Percentiles rank a stretch among this genome's conserved stretches.
These are phyloP conservation scores for Apoda limacodes DNA, from an alignment of 2,888 invertebrate genomes.

Conservation along the genomic window DNA sequence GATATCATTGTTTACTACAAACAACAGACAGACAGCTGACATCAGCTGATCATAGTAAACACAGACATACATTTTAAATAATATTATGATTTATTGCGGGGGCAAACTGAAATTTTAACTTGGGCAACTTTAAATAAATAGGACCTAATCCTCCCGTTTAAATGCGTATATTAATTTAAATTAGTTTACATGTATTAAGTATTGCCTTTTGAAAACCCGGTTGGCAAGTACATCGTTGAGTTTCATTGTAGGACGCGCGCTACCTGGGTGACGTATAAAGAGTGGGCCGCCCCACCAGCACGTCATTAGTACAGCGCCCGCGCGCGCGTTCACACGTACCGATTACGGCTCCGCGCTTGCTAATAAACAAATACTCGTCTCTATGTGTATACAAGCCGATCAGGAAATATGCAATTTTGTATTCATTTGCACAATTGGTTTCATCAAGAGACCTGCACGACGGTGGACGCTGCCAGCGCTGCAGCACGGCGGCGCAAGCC, in stretches of 20 bases:
- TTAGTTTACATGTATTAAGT: too few species aligned
- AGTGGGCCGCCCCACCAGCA: conserved; percentile 61
- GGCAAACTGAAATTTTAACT: too few species aligned
- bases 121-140: too few species aligned
- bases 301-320: conserved; percentile 64
- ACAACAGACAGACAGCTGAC: too few species aligned
- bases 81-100: too few species aligned
- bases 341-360: conserved; percentile 48
- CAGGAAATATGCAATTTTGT: conserved; percentile 60
- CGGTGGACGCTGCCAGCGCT: conserved; percentile 51
- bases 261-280: conserved; percentile 65
- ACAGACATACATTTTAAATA: conserved; percentile 32
- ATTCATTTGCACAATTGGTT: conserved; percentile 59
- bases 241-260: conserved; percentile 64
- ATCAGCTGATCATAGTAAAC: conserved; percentile 60
- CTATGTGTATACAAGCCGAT: conserved; percentile 62
- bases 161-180: too few species aligned
- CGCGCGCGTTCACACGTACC: conserved; percentile 64
- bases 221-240: conserved; percentile 63
- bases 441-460: conserved; percentile 59
- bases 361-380: conserved; percentile 44
- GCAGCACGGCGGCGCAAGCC: conserved; percentile 53
- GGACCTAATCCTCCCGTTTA: too few species aligned
- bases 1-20: too few species aligned
- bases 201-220: too few species aligned